Conservation (phyloP, 2,888 invertebrate species). For the Creontiades dilutus region DNA sequence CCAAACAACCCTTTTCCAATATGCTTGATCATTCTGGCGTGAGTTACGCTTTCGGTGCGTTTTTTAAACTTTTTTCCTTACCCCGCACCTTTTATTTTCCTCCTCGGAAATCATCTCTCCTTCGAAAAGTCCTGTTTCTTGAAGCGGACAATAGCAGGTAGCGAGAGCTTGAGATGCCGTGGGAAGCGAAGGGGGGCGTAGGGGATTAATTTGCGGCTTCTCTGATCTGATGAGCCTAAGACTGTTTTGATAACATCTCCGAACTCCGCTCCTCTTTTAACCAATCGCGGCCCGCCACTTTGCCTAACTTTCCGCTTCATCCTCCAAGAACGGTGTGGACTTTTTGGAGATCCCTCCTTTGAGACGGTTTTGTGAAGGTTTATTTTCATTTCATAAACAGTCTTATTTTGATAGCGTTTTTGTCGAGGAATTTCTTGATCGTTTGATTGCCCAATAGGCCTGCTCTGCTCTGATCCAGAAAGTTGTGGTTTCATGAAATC, state of each 20-base stretch:
- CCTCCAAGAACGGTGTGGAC: slow-evolving; percentile 13
- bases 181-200: slow-evolving; percentile 20
- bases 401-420: neutral
- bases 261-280: slow-evolving; percentile 59
- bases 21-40: slow-evolving; percentile 69
- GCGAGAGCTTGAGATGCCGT: slow-evolving; percentile 48
- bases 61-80: slow-evolving; percentile 56
- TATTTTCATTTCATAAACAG: neutral
- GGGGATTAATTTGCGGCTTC: slow-evolving; percentile 73
- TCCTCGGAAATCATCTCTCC: slow-evolving; percentile 8
- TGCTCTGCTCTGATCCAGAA: too few relatives aligned
- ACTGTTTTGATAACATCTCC: slow-evolving; percentile 74
- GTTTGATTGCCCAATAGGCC: neutral
- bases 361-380: neutral
- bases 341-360: slow-evolving; percentile 2
- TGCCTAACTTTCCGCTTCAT: slow-evolving; percentile 57
- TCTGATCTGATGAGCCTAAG: slow-evolving; percentile 73
- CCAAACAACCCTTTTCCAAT: slow-evolving; percentile 69
- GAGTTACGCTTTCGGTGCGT: slow-evolving; percentile 67
- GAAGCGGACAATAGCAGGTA: slow-evolving; percentile 69
- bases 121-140: slow-evolving; percentile 55
- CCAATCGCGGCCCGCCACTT: slow-evolving; percentile 52
- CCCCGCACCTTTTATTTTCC: slow-evolving; percentile 5
- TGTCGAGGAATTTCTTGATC: neutral
- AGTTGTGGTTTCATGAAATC: too few relatives aligned